Base-by-base conservation (phyloP, 2,888 invertebrate genomes). In the Euplagia quadripunctaria region DNA sequence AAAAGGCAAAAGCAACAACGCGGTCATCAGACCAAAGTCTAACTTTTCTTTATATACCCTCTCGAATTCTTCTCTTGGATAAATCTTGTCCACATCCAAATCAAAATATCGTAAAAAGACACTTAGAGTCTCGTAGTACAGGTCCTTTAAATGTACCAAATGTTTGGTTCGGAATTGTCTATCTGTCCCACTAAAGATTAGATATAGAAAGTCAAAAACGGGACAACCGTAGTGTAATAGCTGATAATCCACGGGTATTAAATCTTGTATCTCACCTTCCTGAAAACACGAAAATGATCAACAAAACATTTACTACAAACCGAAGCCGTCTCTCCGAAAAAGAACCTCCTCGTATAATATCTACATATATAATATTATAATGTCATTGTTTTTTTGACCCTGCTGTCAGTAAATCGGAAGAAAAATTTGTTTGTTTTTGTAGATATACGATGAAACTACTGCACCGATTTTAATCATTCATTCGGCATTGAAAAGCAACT, bases 231-330 rank as follows among this genome's bases (percentile, higher is more conserved):
- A 89, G 78, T 87, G 78, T 0, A 87, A 70, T 2, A 90, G 51
- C 68, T 93, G 92, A 65, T 87, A 93, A 74, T 93, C 93, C 0
- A 90, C 82, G 51, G 87, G 80, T 42, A 91, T 83, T 1, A 90
- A 82, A 70, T 92, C 88, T 0, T 75, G 72, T 52, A 88, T 74
- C 66, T 83, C 82, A 46, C 86, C 88, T 7, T 91, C 73, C 92
- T 93, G 83, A 67, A 84, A 85, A 73, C 71, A 42, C 11, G 12
- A 61, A 31, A 61, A 73, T 63, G 58, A 74, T 49, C 72, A 46
- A 51, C n/a, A 67, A 41, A 31, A 52, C 17, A 68, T 9, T 20
- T 14, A 1, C n/a, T 61, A 7, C 0, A 31, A 31, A 61, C 0
- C 11, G 5, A 14, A 31, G 20, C 0, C 0, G 4, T 61, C 12